Conservation (phyloP, 2,797 vertebrate species). For the Sphenopsis melanotis region DNA sequence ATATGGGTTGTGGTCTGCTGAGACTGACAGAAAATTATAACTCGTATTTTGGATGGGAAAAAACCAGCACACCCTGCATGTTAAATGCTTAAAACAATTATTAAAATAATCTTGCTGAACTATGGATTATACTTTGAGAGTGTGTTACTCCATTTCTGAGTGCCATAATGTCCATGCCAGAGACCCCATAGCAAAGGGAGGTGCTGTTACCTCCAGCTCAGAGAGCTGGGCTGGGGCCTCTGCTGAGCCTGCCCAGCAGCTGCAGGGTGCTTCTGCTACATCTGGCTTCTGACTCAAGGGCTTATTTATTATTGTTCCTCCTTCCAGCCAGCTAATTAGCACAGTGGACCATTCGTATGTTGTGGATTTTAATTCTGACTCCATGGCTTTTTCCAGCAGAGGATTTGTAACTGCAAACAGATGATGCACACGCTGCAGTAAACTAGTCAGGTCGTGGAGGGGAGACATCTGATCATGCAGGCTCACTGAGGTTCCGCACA, state of each 20-base stretch:
- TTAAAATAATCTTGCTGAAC: background rate
- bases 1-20: background rate
- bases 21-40: background rate
- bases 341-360: fast-evolving
- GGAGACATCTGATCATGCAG: background rate
- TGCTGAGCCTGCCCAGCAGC: background rate
- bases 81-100: background rate
- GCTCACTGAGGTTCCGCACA: background rate
- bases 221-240: background rate
- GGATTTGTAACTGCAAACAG: background rate
- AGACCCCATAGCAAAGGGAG: background rate
- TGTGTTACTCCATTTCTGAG: background rate
- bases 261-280: background rate
- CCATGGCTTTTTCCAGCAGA: background rate
- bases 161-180: background rate
- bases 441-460: background rate
- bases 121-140: background rate
- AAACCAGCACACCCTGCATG: background rate
- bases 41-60: background rate
- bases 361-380: background rate
- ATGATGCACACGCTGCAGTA: background rate
- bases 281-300: background rate
- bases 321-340: background rate
- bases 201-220: background rate
- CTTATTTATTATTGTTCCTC: slow-evolving; percentile 1